Base-by-base conservation (phyloP, 1,140 invertebrate genomes). In the Drosophila bocqueti region DNA sequence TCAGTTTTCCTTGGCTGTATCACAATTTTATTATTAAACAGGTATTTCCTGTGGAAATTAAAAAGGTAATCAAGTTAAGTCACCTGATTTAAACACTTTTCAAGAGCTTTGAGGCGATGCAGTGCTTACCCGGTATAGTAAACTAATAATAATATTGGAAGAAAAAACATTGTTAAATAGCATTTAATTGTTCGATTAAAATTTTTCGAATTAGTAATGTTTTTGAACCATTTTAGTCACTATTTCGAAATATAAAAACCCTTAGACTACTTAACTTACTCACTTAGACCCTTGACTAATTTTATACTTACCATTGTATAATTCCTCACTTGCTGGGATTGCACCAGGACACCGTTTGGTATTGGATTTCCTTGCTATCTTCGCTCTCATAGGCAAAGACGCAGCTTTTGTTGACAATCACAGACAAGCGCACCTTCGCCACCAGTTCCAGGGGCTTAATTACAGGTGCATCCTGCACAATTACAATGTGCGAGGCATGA, bases 401-500 rank as follows among this genome's bases (percentile, higher is more conserved):
- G 26, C 92, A 93, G 45, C 55, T 63, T 55, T 93, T 93, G 60
- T 92, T 92, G 4, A 93, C 92, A 34, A 65, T 91, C 2, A 93
- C 92, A 1, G 91, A 80, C 1, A 93, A 54, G 16, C 92, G 91
- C 16, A 90, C 81, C 61, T 92, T 92, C 34, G 75, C 55, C 43
- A 93, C 84, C 8, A 93, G 36, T 9, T 90, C 71, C 36, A 89
- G 29, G 10, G 87, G 82, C 11, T 76, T 52, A 4, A 93, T 76
- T 13, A 42, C 13, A 11, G 84, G 65, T 11, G 55, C 45, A 4
- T 83, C 26, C 8, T 90, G 68, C n/a, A 93, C 36, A 42, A 92
- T 84, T 1, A 93, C 79, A 63, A 93, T 90, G 38, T 92, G 92
- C 1, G 92, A 92, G 26, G 92, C 92, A 73, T 93, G 92, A 57